phyloP scores from a whole-genome alignment of 1,140 invertebrate species.

The Ctenoplectra terminalis region DNA sequence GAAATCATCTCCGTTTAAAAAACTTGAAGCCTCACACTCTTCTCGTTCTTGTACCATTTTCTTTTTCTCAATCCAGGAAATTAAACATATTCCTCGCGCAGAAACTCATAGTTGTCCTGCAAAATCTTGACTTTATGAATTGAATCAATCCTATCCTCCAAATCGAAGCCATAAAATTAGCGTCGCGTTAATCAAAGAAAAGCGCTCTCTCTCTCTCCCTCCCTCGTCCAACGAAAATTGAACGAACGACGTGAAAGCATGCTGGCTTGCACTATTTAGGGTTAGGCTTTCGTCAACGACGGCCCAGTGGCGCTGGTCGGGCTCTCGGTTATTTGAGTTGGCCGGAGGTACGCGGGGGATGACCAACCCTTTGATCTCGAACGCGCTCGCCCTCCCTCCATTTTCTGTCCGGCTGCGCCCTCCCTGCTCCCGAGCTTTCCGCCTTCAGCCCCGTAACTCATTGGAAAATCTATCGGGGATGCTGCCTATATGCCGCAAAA shows the following conservation, averaged over 20 bases:
- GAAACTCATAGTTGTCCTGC: too few relatives aligned
- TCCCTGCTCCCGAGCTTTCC: slow-evolving; percentile 67
- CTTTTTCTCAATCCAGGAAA: too few relatives aligned
- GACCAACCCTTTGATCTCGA: slow-evolving; percentile 82
- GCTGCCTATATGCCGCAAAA: slow-evolving; percentile 67
- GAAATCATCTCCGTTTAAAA: too few relatives aligned
- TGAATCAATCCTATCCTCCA: too few relatives aligned
- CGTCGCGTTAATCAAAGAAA: slow-evolving; percentile 18
- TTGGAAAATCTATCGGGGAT: slow-evolving; percentile 77
- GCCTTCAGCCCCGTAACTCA: slow-evolving; percentile 69
- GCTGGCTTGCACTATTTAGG: slow-evolving; percentile 77
- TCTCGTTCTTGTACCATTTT: too few relatives aligned
- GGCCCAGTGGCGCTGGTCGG: slow-evolving; percentile 75
- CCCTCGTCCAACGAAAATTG: slow-evolving; percentile 24
- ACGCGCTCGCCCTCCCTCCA: slow-evolving; percentile 51
- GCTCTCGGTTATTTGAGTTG: slow-evolving; percentile 82
- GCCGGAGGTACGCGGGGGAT: slow-evolving; percentile 75
- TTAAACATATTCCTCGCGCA: too few relatives aligned
- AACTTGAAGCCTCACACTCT: too few relatives aligned
- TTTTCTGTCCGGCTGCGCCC: slow-evolving; percentile 68
- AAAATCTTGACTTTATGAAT: too few relatives aligned
- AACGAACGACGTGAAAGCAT: slow-evolving; percentile 67
- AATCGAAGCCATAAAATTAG: neutral
- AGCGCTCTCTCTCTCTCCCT: slow-evolving; percentile 3
- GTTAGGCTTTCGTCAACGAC: slow-evolving; percentile 75